Percentiles rank a stretch among this genome's conserved stretches.
phyloP scores from a whole-genome alignment of 2,888 invertebrate genomes.

The Xanthia icteritia region DNA sequence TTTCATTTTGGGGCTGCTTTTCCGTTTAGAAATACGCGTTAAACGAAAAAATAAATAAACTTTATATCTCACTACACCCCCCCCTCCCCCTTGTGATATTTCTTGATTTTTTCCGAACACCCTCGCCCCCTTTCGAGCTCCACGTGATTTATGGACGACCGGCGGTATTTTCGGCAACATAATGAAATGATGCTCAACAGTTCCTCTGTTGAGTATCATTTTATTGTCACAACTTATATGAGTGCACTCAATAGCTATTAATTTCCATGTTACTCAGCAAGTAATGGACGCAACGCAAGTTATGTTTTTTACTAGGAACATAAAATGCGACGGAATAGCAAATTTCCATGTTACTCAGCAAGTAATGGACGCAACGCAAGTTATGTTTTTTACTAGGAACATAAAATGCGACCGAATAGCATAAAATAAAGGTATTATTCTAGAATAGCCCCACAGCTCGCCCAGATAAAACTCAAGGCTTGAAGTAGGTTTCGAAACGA shows the following conservation, averaged over 20 bases:
- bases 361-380: not conserved
- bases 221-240: too few species aligned
- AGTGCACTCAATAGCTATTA: not conserved
- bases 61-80: too few species aligned
- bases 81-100: too few species aligned
- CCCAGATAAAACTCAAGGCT: constrained; percentile 45
- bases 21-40: too few species aligned
- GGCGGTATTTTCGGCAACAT: too few species aligned
- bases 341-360: not conserved
- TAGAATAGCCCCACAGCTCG: constrained; percentile 17
- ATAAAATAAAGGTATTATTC: constrained; percentile 33
- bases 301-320: constrained; percentile 9
- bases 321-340: constrained; percentile 18
- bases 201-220: too few species aligned
- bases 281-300: constrained; percentile 4
- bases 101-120: too few species aligned
- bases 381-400: constrained; percentile 14
- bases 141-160: too few species aligned
- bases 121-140: too few species aligned
- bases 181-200: too few species aligned
- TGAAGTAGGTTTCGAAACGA: constrained; percentile 29
- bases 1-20: too few species aligned
- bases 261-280: constrained; percentile 6
- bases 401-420: constrained; percentile 20
- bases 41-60: too few species aligned